Base-by-base conservation (phyloP, 2,888 invertebrate genomes). In the Caenorhabditis sulstoni region DNA sequence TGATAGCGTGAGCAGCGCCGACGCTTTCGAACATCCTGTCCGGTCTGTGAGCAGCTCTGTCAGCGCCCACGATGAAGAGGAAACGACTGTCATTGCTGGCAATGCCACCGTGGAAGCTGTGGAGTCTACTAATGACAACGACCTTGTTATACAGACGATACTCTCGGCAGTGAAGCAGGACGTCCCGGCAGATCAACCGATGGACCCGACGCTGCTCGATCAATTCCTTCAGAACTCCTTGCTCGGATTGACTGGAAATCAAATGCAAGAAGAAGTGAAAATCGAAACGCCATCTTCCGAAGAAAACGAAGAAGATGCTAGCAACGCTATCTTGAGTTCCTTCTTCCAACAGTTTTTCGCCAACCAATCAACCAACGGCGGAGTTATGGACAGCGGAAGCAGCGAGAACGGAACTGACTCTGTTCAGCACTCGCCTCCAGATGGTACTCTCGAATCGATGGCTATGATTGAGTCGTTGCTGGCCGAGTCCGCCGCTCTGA, bases 11-110 rank as follows among this genome's bases (percentile, higher is more conserved):
- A 57, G 41, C 41, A 57, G 57, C 41, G 57, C 20, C 5, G 57
- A 57, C 20, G 57, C 18, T 2, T 67, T 67, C n/a, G 67, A 67
- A 39, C 47, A 67, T 22, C 61, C 70, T 18, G 53, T 70, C 0
- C 29, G 67, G 50, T 78, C 78, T 7, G 77, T 78, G 47, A 53
- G 55, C 45, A 66, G 66, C 12, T 77, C 77, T 0, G 49, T 61
- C 18, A 66, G 62, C 18, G 47, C 29, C 1, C 71, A 61, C 12
- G 62, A 49, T 4, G 78, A 66, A 9, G 78, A 78, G 12, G 45
- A 59, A 5, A 61, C 66, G 57, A 74, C 52, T n/a, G 35, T 29
- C 14, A 29, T 44, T 16, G 58, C n/a, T 5, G 66, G 23, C 53
- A 55, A 57, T 8, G 49, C 35, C 3, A 5, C 22, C 22, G 35